phyloP scores from a whole-genome alignment of 2,113 vertebrate genomes.

The Brevimyrus niger region DNA sequence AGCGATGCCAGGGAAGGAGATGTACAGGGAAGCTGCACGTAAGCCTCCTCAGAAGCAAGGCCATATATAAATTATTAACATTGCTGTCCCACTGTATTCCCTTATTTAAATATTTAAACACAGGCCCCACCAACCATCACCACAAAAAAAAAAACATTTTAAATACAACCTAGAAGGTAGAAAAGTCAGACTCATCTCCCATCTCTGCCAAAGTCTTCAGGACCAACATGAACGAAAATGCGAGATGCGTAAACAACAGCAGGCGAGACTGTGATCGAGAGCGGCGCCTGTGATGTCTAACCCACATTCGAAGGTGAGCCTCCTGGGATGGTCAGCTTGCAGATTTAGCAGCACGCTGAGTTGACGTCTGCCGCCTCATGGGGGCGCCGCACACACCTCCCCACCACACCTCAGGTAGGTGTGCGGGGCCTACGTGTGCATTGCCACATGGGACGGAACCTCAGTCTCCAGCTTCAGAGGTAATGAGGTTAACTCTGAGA shows the following conservation, averaged over 20 bases:
- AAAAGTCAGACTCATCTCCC: conserved; percentile 11
- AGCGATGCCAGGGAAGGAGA: not conserved
- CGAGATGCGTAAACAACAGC: not conserved
- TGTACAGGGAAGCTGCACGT: not conserved
- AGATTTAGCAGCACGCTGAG: not conserved
- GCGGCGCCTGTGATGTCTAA: conserved; percentile 44
- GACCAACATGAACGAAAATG: not conserved
- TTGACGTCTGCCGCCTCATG: not conserved
- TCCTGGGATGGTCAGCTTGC: not conserved
- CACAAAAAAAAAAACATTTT: conserved; percentile 16
- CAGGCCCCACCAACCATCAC: not conserved
- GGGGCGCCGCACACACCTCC: not conserved
- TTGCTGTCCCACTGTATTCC: conserved; percentile 16
- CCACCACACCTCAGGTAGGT: not conserved
- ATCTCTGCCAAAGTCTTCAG: not conserved
- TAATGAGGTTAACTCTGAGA: not conserved
- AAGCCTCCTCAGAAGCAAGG: not conserved
- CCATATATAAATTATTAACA: conserved; percentile 28
- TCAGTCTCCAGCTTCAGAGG: not conserved
- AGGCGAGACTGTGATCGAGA: not conserved
- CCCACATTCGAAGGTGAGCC: conserved; percentile 37
- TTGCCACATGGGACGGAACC: not conserved
- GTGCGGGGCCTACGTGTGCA: not conserved
- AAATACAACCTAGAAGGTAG: conserved; percentile 19
- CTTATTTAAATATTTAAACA: conserved; percentile 31